Base-by-base conservation (phyloP, 2,888 invertebrate species). In the Polydrusus pterygomalis region DNA sequence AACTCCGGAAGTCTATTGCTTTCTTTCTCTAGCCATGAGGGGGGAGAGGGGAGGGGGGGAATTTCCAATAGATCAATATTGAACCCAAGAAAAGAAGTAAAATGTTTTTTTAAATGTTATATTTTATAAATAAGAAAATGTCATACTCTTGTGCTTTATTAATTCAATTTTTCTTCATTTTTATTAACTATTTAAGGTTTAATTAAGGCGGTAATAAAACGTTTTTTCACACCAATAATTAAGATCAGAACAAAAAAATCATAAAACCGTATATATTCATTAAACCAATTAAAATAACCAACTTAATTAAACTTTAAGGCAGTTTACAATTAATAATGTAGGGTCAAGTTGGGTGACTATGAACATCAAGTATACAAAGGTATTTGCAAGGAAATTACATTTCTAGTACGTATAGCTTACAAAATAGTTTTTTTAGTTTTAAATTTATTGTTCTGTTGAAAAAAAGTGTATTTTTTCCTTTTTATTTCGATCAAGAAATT, bases 211-310 rank as follows among this genome's bases (percentile, higher is more conserved):
- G 38, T 17, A 60, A 60, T 38, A 38, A 38, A 60, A 60, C 38
- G 38, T 60, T 38, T 38, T 47, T 45, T 64, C 62, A 47, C 64
- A 47, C 45, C 45, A 64, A 47, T 25, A 64, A 30, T 47, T 47
- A 30, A 20, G 17, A 64, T 10, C 45, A 34, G 45, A 45, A 64
- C 47, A 49, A 65, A 49, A 60, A 69, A 70, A 75, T 70, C 75
- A 60, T 75, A 70, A 75, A 75, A 70, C 70, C 58, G 75, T 75
- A 75, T 75, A 70, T 70, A 47, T 60, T 70, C 58, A 70, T 70
- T 70, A 64, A 65, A 75, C 51, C 70, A 70, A 70, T 70, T 74
- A 58, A 68, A 70, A 30, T 40, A 67, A 70, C 65, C 65, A 56
- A 75, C 43, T 70, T 58, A 75, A 70, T 75, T 75, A 70, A 58